Evolutionary conservation across 1,140 invertebrate genomes (phyloP).

Genomic region (Pogonognathellus flavescens): DNA sequence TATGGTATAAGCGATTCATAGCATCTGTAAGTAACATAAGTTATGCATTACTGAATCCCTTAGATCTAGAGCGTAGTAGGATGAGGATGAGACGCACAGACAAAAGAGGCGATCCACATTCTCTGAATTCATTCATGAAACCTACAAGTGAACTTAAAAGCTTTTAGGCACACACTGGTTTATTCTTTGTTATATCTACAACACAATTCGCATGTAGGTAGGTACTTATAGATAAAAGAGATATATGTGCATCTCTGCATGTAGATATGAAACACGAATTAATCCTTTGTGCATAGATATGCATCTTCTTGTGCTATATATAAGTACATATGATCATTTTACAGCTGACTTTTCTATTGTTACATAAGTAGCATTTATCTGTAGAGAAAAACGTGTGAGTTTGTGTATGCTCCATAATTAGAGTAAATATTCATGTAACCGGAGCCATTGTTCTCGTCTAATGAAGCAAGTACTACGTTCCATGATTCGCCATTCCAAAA

Average conservation of each 20-base stretch:
- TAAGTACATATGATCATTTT: too few species aligned
- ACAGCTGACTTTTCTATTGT: neutral
- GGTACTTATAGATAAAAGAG: neutral
- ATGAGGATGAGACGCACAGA: neutral
- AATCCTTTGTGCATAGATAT: neutral
- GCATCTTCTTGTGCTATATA: neutral
- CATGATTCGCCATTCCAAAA: conserved; percentile 19
- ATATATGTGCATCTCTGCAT: neutral
- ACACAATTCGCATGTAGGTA: neutral
- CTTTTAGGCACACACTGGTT: neutral
- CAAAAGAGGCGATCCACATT: conserved; percentile 28
- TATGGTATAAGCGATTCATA: neutral
- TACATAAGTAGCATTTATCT: neutral
- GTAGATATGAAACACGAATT: neutral
- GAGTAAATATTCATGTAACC: conserved; percentile 21
- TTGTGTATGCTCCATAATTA: neutral
- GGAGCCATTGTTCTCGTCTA: conserved; percentile 18
- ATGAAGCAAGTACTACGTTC: conserved; percentile 29
- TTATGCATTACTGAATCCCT: too few species aligned
- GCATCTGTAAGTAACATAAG: neutral
- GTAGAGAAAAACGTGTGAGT: neutral
- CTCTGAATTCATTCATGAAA: conserved; percentile 36
- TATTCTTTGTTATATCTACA: too few species aligned
- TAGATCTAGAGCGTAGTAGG: neutral
- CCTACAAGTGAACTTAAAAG: conserved; percentile 30